phyloP scores from a whole-genome alignment of 2,888 invertebrate genomes.

The Neoaliturus tenellus region DNA sequence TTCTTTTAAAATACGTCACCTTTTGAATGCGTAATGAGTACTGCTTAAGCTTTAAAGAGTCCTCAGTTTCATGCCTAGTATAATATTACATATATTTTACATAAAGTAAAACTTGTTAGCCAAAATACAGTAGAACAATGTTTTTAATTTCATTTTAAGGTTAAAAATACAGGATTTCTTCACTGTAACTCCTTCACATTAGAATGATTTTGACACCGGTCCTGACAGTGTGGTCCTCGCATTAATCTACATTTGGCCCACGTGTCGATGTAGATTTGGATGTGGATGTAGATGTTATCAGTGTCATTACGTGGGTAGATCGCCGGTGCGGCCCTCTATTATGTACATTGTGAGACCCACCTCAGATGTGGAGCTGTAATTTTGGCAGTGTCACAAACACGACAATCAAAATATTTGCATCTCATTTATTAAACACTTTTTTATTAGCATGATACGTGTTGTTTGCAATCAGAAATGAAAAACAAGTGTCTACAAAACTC shows the following conservation, averaged over 20 bases:
- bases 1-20: no score
- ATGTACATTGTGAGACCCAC: constrained; percentile 25
- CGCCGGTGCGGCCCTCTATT: not conserved
- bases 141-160: no score
- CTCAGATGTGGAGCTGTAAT: not conserved
- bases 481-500: no score
- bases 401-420: not conserved
- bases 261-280: not conserved
- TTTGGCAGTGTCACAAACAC: not conserved
- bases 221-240: not conserved
- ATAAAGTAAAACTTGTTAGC: no score
- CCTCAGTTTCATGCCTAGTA: no score
- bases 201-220: not conserved
- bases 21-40: no score
- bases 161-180: no score
- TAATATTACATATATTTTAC: no score
- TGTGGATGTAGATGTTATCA: not conserved
- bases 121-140: no score
- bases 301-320: constrained; percentile 13
- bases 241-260: not conserved
- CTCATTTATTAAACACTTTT: not conserved
- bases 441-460: no score
- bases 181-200: not conserved
- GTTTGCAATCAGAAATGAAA: no score
- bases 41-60: no score